A percentile compares a stretch with the other conserved stretches of the same genome.
These are phyloP conservation scores for Phalanger gymnotis DNA, from an alignment of 2,797 vertebrate species.

Conservation along the genomic window DNA sequence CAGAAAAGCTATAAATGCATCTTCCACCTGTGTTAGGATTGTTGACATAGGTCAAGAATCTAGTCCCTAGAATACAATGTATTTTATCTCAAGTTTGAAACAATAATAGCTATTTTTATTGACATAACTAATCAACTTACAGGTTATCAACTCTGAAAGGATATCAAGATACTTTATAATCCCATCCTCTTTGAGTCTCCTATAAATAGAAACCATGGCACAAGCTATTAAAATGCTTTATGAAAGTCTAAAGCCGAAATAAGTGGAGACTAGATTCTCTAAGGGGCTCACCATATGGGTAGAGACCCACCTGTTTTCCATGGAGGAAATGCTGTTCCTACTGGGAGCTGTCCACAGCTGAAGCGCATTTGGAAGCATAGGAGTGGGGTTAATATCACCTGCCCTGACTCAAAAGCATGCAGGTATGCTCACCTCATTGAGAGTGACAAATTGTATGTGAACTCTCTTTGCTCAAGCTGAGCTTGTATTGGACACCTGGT, in stretches of 20 bases:
- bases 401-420: not conserved
- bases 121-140: not conserved
- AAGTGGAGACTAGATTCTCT: not conserved
- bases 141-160: not conserved
- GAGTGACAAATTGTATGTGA: not conserved
- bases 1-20: not conserved
- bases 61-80: not conserved
- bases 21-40: not conserved
- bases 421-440: not conserved
- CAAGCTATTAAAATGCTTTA: not conserved
- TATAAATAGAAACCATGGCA: not conserved
- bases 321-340: not conserved
- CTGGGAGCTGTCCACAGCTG: not conserved
- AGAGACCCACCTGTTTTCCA: not conserved
- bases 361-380: not conserved
- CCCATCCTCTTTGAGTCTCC: not conserved
- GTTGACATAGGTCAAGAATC: not conserved
- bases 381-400: not conserved
- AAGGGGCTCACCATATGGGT: not conserved
- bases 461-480: not conserved
- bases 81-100: not conserved
- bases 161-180: not conserved
- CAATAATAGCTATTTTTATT: not conserved
- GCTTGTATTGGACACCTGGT: not conserved
- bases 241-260: not conserved